These are phyloP conservation scores for Rhadinocentrus ornatus DNA, from an alignment of 2,797 vertebrate genomes.

Conservation along the genomic window DNA sequence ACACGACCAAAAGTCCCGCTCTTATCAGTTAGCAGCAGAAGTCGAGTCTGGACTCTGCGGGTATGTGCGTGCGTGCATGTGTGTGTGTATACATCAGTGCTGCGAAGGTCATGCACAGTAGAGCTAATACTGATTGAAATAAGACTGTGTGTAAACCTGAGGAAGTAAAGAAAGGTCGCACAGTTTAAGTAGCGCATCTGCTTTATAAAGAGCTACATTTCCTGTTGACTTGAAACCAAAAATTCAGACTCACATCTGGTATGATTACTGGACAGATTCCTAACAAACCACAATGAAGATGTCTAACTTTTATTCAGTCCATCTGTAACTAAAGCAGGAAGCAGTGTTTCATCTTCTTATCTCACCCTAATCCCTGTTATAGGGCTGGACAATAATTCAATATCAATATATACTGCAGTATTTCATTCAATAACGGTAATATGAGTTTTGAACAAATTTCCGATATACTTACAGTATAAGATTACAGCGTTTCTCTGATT, in stretches of 20 bases:
- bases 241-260: background rate
- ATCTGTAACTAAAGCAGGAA: too few species aligned
- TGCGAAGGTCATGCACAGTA: slow-evolving; percentile 40
- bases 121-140: background rate
- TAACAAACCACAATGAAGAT: background rate
- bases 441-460: too few species aligned
- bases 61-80: slow-evolving; percentile 8
- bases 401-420: too few species aligned
- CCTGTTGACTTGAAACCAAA: slow-evolving; percentile 10
- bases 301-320: too few species aligned
- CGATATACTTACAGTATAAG: too few species aligned
- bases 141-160: background rate
- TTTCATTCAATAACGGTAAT: too few species aligned
- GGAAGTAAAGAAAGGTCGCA: background rate
- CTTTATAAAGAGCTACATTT: slow-evolving; percentile 3
- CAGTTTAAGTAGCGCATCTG: slow-evolving; percentile 9
- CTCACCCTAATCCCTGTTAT: too few species aligned
- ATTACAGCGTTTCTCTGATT: too few species aligned
- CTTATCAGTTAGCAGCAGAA: slow-evolving; percentile 26
- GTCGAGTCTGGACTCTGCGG: slow-evolving; percentile 12
- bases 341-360: too few species aligned
- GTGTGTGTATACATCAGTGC: background rate
- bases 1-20: slow-evolving; percentile 41
- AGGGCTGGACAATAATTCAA: too few species aligned
- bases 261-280: background rate